These are phyloP conservation scores for Rousettus leschenaultii DNA, from an alignment of 2,113 vertebrate species.

Conservation along the genomic window DNA sequence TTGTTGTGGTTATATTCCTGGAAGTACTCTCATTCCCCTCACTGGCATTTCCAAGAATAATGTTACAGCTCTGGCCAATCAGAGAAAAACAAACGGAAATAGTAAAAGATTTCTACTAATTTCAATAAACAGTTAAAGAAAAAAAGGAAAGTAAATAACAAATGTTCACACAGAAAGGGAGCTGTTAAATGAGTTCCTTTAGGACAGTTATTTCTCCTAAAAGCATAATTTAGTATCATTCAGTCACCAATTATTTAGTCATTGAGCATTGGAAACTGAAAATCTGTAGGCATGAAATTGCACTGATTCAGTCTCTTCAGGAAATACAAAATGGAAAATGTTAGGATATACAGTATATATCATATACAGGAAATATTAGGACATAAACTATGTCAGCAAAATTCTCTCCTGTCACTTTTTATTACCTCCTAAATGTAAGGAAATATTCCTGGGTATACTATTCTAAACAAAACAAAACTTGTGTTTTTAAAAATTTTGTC, in stretches of 20 bases:
- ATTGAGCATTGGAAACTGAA: not conserved
- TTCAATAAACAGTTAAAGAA: constrained; percentile 47
- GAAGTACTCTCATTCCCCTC: constrained; percentile 22
- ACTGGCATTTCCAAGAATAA: constrained; percentile 60
- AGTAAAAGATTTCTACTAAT: constrained; percentile 37
- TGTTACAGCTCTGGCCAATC: constrained; percentile 1
- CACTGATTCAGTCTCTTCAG: constrained; percentile 15
- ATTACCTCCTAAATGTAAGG: not conserved
- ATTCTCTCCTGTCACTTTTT: not conserved
- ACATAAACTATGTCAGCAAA: not conserved
- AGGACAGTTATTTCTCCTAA: constrained; percentile 42
- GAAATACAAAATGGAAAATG: constrained; percentile 16
- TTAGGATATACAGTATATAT: not conserved
- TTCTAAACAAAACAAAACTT: not conserved
- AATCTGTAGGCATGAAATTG: constrained; percentile 16
- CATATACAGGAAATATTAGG: constrained; percentile 43
- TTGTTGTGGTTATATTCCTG: not conserved
- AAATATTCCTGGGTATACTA: not conserved
- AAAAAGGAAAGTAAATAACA: constrained; percentile 35
- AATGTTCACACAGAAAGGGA: not conserved
- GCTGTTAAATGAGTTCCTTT: constrained; percentile 33
- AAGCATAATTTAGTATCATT: constrained; percentile 10
- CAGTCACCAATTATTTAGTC: not conserved
- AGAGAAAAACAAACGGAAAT: constrained; percentile 45
- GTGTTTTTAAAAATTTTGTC: not conserved